Base-by-base conservation (phyloP, 2,888 invertebrate genomes). In the Leptinotarsa tumamoca region DNA sequence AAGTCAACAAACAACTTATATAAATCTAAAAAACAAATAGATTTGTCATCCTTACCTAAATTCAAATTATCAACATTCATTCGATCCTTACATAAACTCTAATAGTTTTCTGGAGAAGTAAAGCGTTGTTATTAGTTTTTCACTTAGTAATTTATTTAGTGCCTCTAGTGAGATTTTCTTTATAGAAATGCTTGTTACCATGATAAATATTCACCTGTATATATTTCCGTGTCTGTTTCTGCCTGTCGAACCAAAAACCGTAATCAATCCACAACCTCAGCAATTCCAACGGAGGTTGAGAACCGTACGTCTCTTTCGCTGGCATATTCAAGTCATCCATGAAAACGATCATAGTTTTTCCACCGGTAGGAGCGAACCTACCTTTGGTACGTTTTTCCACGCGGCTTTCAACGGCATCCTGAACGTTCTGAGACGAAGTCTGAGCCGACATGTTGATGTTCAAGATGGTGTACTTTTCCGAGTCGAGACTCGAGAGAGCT, bases 301-400 rank as follows among this genome's bases (percentile, higher is more conserved):
- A 95, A 0, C 96, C 97, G 85, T 95, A 97, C 17, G 91, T 91
- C 85, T 97, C 97, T 80, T 95, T 95, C 10, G 94, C 95, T 0
- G 97, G 97, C 96, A 97, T 96, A 89, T 97, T 97, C 83, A 97
- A 93, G 87, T 97, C 97, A 87, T 97, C 97, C 92, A 97, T 92
- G 87, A 96, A 96, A 13, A 94, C 92, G 75, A 97, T 92, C 92
- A 97, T 92, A 80, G 90, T 93, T 89, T 96, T 97, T 85, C 95
- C 94, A 80, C 94, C 95, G 33, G 93, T 89, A 0, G 97, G 97
- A 3, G 94, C 93, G 85, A 92, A 96, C 76, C 94, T 92, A 1
- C 94, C 95, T 87, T 96, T 97, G 0, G 96, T 96, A 70, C 96
- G 90, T 89, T 97, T 96, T 88, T 97, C 96, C 0, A 96, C 91